Evolutionary conservation across 2,113 vertebrate species (phyloP).

Genomic region (Alligator mississippiensis): DNA sequence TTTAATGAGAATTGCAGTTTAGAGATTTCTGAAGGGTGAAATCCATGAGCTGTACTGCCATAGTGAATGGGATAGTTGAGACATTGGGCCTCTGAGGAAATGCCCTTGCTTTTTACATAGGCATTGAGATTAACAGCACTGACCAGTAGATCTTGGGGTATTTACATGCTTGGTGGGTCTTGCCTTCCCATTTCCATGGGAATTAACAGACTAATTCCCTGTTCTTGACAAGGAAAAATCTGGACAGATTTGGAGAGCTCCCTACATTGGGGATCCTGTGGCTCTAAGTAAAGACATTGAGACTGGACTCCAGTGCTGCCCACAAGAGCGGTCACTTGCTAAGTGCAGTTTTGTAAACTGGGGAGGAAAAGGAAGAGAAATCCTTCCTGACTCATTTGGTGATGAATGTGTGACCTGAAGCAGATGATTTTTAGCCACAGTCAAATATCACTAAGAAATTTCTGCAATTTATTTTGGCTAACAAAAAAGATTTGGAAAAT

Average conservation of each 20-base stretch:
- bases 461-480: background rate
- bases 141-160: background rate
- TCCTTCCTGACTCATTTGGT: background rate
- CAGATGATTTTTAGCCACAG: background rate
- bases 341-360: background rate
- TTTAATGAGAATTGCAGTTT: background rate
- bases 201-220: background rate
- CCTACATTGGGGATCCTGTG: background rate
- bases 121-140: background rate
- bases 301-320: background rate
- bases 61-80: background rate
- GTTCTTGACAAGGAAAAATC: background rate
- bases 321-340: background rate
- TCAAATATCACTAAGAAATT: background rate
- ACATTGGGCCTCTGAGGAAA: no score
- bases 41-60: background rate
- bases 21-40: background rate
- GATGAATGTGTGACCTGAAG: background rate
- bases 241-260: background rate
- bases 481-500: background rate
- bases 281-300: background rate
- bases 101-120: background rate
- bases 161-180: background rate
- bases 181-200: background rate
- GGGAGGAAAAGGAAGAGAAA: background rate